These are phyloP conservation scores for Seladonia tumulorum DNA, from an alignment of 2,888 invertebrate species.

Conservation along the genomic window DNA sequence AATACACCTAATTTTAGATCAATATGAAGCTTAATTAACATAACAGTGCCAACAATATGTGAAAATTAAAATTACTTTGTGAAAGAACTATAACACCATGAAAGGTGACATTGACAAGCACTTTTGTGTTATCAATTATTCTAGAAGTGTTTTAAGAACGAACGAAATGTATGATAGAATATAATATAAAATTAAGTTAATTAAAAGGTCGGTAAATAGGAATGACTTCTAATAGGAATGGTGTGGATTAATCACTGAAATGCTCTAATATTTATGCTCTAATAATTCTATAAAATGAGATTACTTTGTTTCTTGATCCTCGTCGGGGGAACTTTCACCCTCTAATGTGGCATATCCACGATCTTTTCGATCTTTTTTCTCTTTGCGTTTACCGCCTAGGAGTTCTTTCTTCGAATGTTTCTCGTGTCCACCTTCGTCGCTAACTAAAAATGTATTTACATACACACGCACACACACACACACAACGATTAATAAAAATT, in stretches of 20 bases:
- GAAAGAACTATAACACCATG: background rate
- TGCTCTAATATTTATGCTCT: background rate
- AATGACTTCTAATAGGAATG: background rate
- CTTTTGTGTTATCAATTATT: background rate
- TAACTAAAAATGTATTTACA: slow-evolving; percentile 86
- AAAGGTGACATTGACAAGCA: background rate
- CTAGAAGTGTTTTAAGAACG: background rate
- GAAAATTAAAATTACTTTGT: slow-evolving; percentile 41
- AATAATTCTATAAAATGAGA: slow-evolving; percentile 19
- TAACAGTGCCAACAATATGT: slow-evolving; percentile 49
- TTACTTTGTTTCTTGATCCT: slow-evolving; percentile 93
- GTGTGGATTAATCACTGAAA: background rate
- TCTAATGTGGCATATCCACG: slow-evolving; percentile 96
- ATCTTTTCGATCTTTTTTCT: slow-evolving; percentile 94
- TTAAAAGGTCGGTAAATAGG: background rate
- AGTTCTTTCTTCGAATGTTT: slow-evolving; percentile 92
- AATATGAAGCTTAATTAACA: slow-evolving; percentile 39
- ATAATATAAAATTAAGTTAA: background rate
- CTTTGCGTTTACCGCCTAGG: slow-evolving; percentile 91
- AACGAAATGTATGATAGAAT: background rate
- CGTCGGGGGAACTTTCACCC: slow-evolving; percentile 96
- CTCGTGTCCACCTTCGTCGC: slow-evolving; percentile 91
- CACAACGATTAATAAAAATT: slow-evolving; percentile 11
- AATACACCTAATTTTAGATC: slow-evolving; percentile 46
- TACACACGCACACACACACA: background rate